These are phyloP conservation scores for Hapalemur alaotrensis DNA, from an alignment of 2,797 vertebrate species.

Conservation along the genomic window DNA sequence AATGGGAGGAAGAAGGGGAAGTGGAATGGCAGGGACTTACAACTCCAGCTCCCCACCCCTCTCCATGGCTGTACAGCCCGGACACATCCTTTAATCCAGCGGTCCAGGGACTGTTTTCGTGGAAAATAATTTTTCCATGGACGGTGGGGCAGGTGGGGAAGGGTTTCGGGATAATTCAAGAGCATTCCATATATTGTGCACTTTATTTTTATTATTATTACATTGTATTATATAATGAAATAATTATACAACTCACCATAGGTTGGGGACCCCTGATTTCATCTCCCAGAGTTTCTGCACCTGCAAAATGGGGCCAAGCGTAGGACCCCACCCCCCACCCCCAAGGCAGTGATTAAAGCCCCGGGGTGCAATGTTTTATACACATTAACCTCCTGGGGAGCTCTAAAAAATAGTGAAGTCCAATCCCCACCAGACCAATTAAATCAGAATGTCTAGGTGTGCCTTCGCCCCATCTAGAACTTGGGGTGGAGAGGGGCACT, in stretches of 20 bases:
- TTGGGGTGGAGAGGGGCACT: too few species aligned
- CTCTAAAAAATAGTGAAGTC: not conserved
- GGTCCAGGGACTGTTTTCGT: too few species aligned
- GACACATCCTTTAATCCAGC: not conserved
- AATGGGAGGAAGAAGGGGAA: not conserved
- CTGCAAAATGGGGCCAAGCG: not conserved
- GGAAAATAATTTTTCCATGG: too few species aligned
- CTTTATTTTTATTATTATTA: too few species aligned
- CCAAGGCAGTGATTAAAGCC: not conserved
- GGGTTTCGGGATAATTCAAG: too few species aligned
- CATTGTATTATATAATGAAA: too few species aligned
- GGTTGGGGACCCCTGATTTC: too few species aligned
- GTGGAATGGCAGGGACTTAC: not conserved
- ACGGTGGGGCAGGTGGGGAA: too few species aligned
- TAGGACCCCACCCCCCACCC: too few species aligned
- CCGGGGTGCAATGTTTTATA: not conserved
- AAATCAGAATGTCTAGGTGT: not conserved
- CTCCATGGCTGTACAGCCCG: too few species aligned
- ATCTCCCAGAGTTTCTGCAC: not conserved
- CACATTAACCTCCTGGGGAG: not conserved
- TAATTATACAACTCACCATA: too few species aligned
- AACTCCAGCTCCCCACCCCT: not conserved
- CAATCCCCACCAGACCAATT: not conserved
- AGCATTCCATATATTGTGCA: too few species aligned
- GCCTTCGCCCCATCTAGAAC: not conserved